Evolutionary conservation across 2,113 vertebrate species (phyloP), one percentile per base, ranked within the genome.

Genomic region (Mesitornis unicolor): DNA sequence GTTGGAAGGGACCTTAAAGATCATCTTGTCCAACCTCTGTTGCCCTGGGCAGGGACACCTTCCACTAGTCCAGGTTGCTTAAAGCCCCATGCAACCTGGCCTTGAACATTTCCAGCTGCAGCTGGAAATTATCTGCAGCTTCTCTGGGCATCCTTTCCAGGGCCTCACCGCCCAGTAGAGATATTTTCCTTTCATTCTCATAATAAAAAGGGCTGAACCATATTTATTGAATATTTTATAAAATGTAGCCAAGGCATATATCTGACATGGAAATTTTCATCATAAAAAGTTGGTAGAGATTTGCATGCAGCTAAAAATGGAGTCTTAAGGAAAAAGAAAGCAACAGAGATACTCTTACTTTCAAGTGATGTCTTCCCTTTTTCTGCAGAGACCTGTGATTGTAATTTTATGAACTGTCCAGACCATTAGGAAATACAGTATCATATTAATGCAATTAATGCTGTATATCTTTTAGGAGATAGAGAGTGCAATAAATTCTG

Each of bases 401-500:
- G 17, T 71, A 29, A n/a, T 76, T 77, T 63, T 76, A 29, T 54
- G 45, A 80, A 59, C 25, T 86, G 28, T 31, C 20, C 8, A 12
- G 22, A 60, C 40, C 35, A 22, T 8, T 79, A 54, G 48, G 71
- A 78, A 91, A 65, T 68, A 45, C 16, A 12, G 4, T 50, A 43
- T 61, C 20, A 10, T 65, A 48, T 61, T 83, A 56, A 85, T 53
- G 35, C 38, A 47, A 35, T 87, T 56, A 82, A 29, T 16, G 7
- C n/a, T 84, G 29, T 48, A 1, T 90, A 1, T 96, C 64, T 83
- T 85, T 19, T 95, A 99, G 99, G 96, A 81, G 50, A 81, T 99
- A 96, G 98, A 98, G 84, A 97, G 87, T 36, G 98, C 99, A 96
- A 98, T 96, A 1, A 97, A 96, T 78, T 96, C 97, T 75, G 94